Evolutionary conservation across 2,888 invertebrate genomes (phyloP).

Genomic region (Zonitis immaculata): DNA sequence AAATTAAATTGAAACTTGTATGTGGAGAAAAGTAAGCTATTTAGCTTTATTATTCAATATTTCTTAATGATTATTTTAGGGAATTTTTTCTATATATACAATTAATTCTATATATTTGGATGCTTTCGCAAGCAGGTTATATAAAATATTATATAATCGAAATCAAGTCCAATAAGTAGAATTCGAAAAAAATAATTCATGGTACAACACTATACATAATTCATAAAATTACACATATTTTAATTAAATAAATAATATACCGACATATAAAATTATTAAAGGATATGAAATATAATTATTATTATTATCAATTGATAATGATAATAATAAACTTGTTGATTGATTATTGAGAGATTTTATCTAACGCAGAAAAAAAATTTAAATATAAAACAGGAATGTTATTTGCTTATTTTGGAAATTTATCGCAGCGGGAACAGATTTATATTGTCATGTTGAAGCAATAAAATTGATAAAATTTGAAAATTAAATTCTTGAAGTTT

Average conservation of each 20-base stretch:
- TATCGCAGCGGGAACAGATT: slow-evolving; percentile 20
- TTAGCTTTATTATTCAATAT: no score
- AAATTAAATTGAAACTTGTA: no score
- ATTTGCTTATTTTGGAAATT: slow-evolving; percentile 13
- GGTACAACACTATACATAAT: slow-evolving; percentile 1
- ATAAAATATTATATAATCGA: not conserved
- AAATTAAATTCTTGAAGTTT: no score
- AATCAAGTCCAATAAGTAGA: not conserved
- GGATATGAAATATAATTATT: not conserved
- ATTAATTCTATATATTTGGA: not conserved
- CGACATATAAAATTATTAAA: not conserved
- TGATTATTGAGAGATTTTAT: not conserved
- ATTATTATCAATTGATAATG: no score
- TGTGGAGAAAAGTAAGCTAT: not conserved
- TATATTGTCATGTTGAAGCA: slow-evolving; percentile 22
- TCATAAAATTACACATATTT: not conserved
- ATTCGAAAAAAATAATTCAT: not conserved
- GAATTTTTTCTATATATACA: not conserved
- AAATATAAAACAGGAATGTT: not conserved
- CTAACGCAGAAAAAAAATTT: not conserved
- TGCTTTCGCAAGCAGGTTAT: not conserved
- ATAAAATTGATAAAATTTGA: slow-evolving; percentile 18
- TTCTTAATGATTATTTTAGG: no score
- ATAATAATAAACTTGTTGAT: not conserved
- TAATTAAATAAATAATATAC: not conserved